phyloP scores from a whole-genome alignment of 2,113 vertebrate genomes.

The Xenopus borealis region DNA sequence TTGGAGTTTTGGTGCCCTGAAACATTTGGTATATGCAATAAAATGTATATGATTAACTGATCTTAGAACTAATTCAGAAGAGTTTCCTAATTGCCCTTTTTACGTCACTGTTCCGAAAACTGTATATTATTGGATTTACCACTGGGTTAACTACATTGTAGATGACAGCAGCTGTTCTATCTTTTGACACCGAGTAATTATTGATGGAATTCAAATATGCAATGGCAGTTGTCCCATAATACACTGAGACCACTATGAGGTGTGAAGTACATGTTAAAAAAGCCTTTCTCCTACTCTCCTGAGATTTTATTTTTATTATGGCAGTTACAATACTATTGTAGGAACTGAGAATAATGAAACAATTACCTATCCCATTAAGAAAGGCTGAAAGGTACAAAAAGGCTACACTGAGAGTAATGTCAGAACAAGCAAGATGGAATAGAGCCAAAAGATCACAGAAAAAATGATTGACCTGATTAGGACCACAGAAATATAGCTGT shows the following conservation, averaged over 20 bases:
- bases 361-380: too few relatives aligned
- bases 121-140: conserved; percentile 58
- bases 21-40: too few relatives aligned
- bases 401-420: not conserved
- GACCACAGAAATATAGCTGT: not conserved
- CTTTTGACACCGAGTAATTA: too few relatives aligned
- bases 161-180: conserved; percentile 18
- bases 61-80: too few relatives aligned
- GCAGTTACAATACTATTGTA: not conserved
- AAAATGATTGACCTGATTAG: not conserved
- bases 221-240: too few relatives aligned
- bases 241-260: not conserved
- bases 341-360: not conserved
- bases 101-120: conserved; percentile 51
- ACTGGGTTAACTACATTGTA: conserved; percentile 52
- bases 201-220: too few relatives aligned
- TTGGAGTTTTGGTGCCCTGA: too few relatives aligned
- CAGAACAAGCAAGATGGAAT: not conserved
- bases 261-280: not conserved
- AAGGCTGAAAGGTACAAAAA: not conserved
- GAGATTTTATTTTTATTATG: not conserved
- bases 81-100: not conserved
- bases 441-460: not conserved
- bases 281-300: not conserved
- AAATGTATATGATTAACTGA: too few relatives aligned